Conservation (phyloP, 2,888 invertebrate species). For the Hydrotaea diabolus region DNA sequence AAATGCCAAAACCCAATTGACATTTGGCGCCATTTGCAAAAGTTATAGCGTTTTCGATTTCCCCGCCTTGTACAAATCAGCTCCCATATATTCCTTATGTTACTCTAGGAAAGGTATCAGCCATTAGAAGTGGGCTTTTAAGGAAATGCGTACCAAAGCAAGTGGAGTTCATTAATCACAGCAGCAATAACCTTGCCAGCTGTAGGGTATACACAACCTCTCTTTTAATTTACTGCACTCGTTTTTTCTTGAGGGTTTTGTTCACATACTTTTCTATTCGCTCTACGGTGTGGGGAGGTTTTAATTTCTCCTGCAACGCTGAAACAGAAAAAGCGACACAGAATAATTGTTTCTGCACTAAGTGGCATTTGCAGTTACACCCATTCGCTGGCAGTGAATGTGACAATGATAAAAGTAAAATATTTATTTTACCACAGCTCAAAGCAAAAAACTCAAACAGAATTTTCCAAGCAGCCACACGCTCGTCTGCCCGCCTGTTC, state of each 20-base stretch:
- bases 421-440: conserved; percentile 54
- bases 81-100: too few species aligned
- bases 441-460: conserved; percentile 33
- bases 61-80: too few species aligned
- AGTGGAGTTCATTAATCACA: too few species aligned
- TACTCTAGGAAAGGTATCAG: too few species aligned
- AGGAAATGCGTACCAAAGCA: too few species aligned
- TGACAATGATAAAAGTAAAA: conserved; percentile 56
- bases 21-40: too few species aligned
- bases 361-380: conserved; percentile 30
- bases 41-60: too few species aligned
- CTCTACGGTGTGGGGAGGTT: not conserved
- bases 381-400: conserved; percentile 36
- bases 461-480: not conserved
- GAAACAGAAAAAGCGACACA: not conserved
- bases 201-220: not conserved
- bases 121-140: too few species aligned
- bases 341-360: conserved; percentile 21
- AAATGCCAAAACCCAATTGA: too few species aligned
- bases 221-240: not conserved
- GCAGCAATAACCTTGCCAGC: too few species aligned
- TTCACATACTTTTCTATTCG: not conserved
- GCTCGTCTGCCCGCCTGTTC: not conserved
- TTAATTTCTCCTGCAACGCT: not conserved
- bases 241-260: not conserved